These are phyloP conservation scores for Euleptes europaea DNA, from an alignment of 2,113 vertebrate genomes.

Conservation along the genomic window DNA sequence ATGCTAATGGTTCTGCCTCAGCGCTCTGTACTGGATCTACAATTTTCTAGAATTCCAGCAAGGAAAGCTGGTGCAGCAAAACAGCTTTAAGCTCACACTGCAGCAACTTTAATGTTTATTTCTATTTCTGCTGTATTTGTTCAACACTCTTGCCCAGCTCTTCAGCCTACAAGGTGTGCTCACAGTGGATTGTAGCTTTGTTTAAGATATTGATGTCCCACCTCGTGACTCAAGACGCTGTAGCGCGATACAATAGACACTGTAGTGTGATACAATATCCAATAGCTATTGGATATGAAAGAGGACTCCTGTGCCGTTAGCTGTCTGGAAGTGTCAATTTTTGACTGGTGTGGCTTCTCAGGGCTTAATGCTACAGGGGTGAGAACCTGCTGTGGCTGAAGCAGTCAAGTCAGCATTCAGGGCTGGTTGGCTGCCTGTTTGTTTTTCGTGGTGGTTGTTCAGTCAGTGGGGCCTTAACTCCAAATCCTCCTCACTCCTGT, in stretches of 20 bases:
- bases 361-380: too few relatives aligned
- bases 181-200: too few relatives aligned
- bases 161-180: background rate
- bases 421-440: background rate
- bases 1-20: background rate
- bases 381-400: too few relatives aligned
- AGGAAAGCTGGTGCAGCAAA: background rate
- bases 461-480: background rate
- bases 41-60: background rate
- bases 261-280: too few relatives aligned
- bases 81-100: background rate
- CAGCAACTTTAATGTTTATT: background rate
- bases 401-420: background rate
- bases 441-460: background rate
- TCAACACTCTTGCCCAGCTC: background rate
- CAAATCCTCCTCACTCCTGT: background rate
- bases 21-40: background rate
- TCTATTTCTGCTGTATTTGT: background rate
- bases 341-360: background rate
- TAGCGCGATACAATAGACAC: too few relatives aligned
- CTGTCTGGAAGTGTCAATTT: background rate
- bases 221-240: too few relatives aligned
- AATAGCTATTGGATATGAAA: background rate
- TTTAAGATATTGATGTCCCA: too few relatives aligned
- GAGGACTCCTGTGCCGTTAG: background rate